A percentile compares a stretch with the other conserved stretches of the same genome.
Conservation (phyloP, 2,888 invertebrate species). For the Eucriotettix oculatus region DNA sequence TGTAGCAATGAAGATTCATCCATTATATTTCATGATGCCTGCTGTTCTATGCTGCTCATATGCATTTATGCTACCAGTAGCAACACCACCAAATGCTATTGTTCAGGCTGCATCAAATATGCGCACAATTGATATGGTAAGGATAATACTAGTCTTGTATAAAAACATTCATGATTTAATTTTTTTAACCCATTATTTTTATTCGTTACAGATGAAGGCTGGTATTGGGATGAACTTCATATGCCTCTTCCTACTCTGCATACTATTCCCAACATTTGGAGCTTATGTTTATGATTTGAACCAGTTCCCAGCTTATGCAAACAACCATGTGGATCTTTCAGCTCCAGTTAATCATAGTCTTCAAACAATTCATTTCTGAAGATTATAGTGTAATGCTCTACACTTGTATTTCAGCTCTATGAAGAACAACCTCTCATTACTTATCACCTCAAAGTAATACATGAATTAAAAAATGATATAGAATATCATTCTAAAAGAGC, state of each 20-base stretch:
- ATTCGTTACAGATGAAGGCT: conserved; percentile 40
- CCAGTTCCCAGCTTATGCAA: conserved; percentile 45
- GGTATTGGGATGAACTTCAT: conserved; percentile 62
- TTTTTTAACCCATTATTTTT: background rate
- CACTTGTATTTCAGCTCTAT: no score
- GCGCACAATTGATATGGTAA: conserved; percentile 60
- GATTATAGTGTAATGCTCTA: no score
- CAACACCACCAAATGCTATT: conserved; percentile 89
- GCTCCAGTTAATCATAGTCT: no score
- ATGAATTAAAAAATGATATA: no score
- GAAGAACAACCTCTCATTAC: no score
- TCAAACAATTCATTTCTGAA: no score
- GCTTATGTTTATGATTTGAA: conserved; percentile 44
- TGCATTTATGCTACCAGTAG: conserved; percentile 87
- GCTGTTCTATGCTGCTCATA: conserved; percentile 76
- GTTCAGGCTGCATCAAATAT: conserved; percentile 72
- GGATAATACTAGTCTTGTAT: conserved; percentile 6
- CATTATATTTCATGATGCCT: conserved; percentile 78
- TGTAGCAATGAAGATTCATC: conserved; percentile 54
- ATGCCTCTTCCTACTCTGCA: conserved; percentile 51
- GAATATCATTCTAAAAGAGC: no score
- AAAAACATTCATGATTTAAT: background rate
- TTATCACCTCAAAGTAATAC: no score
- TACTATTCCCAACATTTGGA: conserved; percentile 61
- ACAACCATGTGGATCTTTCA: no score